Evolutionary conservation across 1,140 invertebrate species (phyloP), one percentile per base, ranked within the genome.

Genomic region (Nephotettix cincticeps): DNA sequence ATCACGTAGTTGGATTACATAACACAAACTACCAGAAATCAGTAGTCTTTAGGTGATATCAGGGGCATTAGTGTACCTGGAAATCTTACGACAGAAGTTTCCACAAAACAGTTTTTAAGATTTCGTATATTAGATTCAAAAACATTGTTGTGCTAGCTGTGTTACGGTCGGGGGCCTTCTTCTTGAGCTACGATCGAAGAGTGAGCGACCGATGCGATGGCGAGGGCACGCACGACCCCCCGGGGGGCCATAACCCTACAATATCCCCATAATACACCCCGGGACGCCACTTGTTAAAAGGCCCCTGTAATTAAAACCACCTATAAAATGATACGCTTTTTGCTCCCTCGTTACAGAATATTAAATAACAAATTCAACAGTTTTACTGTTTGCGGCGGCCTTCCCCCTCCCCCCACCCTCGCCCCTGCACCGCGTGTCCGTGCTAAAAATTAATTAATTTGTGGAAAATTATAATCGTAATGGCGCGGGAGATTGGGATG

Each of bases 331-430:
- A 61, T 61, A 61, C 56, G 56, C 56, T 29, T 61, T 61, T 61
- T 29, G 56, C 21, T 29, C 45, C 69, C 45, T 40, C 70, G 61
- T 71, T 71, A 71, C 51, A 66, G 63, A 63, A 61, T 71, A 64
- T 71, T 71, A 71, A 71, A 61, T 61, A 61, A 61, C 56, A 61
- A 61, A 61, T 61, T 61, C 70, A 71, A 63, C 70, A 64, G 54
- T 66, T 71, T 71, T 71, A 71, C 65, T 66, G 70, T 63, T 70
- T 68, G 28, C 29, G 65, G 64, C 32, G 32, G 36, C 28, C 64
- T 4, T 63, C 64, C 32, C 63, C 70, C 56, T 21, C 25, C 29
- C 27, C 27, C 45, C 30, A 1, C 69, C 36, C 32, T 47, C 68
- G 19, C 23, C 36, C 45, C 21, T n/a, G 19, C 19, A 4, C 23